Conservation (phyloP, 2,113 vertebrate species). For the Hippocampus zosterae region DNA sequence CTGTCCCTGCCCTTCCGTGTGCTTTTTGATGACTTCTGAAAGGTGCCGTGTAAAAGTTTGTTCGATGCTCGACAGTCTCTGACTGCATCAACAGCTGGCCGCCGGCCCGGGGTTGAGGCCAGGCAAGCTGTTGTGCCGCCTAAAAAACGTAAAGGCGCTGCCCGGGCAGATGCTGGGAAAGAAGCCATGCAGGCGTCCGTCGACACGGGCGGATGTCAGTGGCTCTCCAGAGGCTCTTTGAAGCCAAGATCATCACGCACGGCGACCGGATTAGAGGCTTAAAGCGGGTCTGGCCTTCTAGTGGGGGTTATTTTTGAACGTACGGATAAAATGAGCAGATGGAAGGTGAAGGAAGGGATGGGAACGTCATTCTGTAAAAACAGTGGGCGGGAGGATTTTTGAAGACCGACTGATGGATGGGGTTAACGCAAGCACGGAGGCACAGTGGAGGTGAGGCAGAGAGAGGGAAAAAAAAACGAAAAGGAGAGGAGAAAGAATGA, state of each 20-base stretch:
- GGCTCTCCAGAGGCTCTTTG: conserved; percentile 17
- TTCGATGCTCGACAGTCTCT: conserved; percentile 31
- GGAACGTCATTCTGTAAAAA: conserved; percentile 17
- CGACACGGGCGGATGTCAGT: conserved; percentile 28
- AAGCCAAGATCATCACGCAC: conserved; percentile 24
- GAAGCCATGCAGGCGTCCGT: conserved; percentile 29
- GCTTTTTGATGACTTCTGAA: conserved; percentile 15
- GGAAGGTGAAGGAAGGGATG: conserved; percentile 1
- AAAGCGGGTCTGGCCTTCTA: conserved; percentile 19
- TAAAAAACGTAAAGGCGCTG: conserved; percentile 57
- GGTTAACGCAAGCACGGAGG: conserved; percentile 28
- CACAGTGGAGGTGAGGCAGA: conserved; percentile 18
- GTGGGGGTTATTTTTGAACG: conserved; percentile 29
- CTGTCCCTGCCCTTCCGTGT: conserved; percentile 5
- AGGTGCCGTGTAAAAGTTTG: conserved; percentile 29
- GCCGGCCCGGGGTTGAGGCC: conserved; percentile 46
- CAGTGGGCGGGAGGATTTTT: conserved; percentile 25
- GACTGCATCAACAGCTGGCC: conserved; percentile 60
- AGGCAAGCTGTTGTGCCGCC: conserved; percentile 56
- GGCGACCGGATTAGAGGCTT: not conserved
- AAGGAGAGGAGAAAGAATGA: conserved; percentile 42
- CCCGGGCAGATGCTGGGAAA: conserved; percentile 61
- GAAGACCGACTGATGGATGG: conserved; percentile 9
- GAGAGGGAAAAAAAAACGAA: conserved; percentile 39
- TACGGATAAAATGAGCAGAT: conserved; percentile 5